Evolutionary conservation across 2,797 vertebrate species (phyloP).

Genomic region (Pseudopleuronectes americanus): DNA sequence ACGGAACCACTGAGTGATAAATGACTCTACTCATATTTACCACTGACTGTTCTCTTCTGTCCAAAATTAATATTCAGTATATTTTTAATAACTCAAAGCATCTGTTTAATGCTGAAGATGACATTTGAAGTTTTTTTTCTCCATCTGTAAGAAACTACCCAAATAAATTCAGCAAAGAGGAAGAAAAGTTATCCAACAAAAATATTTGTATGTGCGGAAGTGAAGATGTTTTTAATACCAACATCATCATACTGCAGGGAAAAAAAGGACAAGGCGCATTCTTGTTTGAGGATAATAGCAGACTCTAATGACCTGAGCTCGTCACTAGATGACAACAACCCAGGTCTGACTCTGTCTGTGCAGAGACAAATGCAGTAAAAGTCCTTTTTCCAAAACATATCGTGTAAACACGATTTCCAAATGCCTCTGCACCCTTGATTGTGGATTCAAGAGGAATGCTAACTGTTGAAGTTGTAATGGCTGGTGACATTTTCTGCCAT

Average conservation of each 20-base stretch:
- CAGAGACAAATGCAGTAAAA: background rate
- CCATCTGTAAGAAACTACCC: too few species aligned
- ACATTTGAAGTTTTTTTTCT: too few species aligned
- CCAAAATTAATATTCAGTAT: too few species aligned
- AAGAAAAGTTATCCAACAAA: background rate
- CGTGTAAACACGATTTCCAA: background rate
- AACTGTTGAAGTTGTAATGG: conserved; percentile 2
- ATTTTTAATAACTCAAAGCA: too few species aligned
- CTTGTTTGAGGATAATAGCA: too few species aligned
- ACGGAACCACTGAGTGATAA: too few species aligned
- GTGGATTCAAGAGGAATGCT: conserved; percentile 1
- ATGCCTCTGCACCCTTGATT: background rate
- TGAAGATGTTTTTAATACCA: background rate
- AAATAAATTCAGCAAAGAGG: too few species aligned
- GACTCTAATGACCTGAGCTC: background rate
- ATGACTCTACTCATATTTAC: too few species aligned
- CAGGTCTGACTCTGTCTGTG: background rate
- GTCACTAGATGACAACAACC: background rate
- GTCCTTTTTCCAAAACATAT: background rate
- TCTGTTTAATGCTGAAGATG: too few species aligned
- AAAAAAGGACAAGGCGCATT: background rate
- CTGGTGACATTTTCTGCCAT: conserved; percentile 16
- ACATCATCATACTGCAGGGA: background rate
- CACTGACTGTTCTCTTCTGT: too few species aligned
- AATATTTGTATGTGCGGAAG: background rate